Evolutionary conservation across 1,140 invertebrate genomes (phyloP), one percentile per base, ranked within the genome.

Genomic region (Drosophila jambulina): DNA sequence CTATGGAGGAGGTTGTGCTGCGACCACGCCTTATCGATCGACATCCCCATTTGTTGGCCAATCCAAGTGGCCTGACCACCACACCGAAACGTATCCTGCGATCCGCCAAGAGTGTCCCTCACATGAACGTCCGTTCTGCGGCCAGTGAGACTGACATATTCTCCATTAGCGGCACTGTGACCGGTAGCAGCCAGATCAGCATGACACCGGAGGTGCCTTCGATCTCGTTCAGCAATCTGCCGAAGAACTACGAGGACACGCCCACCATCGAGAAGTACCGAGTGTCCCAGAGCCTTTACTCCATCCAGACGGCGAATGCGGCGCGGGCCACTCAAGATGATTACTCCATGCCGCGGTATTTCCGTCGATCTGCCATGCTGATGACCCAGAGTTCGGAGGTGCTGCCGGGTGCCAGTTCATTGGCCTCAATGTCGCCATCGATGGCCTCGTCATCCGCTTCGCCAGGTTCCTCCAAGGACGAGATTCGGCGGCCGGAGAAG

Each of bases 151-250:
- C 76, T 9, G 92, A 93, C 27, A 93, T 93, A 19, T 93, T 93
- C 42, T 63, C 91, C 2, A 93, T 93, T 4, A 91, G 91, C 8
- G 92, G 90, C 32, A 88, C 86, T 15, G 79, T 76, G 32, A 77
- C 81, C 12, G 80, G 81, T 5, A 75, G 83, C 53, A 88, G 78
- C 29, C 87, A 86, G 43, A 92, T 93, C 9, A 92, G 92, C 60
- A 93, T 93, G 92, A 93, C 92, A 10, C 92, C 92, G 3, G 92
- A 93, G 78, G 91, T 93, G 12, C 92, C 92, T 5, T 93, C 86
- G 4, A 93, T 93, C 56, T 93, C 92, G 21, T 93, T 81, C 25
- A 82, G 80, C 29, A 83, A 91, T 49, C 62, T 93, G 57, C 92
- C 92, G 23, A 93, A 93, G 62, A 92, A 93, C 60, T 93, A 93